Percentiles rank a stretch among this genome's conserved stretches.
These are phyloP conservation scores for Zaprionus inermis DNA, from an alignment of 1,140 invertebrate genomes.

Conservation along the genomic window DNA sequence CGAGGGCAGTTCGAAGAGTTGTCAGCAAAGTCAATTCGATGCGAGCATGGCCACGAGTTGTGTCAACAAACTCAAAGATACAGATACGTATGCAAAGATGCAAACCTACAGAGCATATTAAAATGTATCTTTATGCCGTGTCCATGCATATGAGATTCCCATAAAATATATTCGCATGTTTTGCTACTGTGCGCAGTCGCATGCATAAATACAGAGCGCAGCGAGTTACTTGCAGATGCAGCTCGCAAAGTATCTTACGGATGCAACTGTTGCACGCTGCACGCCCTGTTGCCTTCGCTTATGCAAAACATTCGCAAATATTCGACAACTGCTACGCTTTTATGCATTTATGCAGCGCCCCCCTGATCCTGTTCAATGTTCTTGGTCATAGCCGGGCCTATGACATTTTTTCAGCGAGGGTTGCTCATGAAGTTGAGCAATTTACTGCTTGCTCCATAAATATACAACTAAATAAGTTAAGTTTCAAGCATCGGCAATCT, in stretches of 20 bases:
- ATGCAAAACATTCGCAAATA: conserved; percentile 70
- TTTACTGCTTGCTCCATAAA: no score
- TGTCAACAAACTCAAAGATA: not conserved
- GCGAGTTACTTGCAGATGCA: conserved; percentile 13
- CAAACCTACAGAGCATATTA: not conserved
- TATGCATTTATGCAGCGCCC: conserved; percentile 67
- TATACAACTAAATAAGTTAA: no score
- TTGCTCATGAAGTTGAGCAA: not conserved
- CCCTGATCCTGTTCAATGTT: not conserved
- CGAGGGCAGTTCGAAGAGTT: conserved; percentile 9
- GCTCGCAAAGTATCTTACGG: conserved; percentile 26
- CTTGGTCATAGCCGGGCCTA: not conserved
- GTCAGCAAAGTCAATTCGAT: not conserved
- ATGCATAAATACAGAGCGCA: conserved; percentile 55
- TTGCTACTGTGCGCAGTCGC: conserved; percentile 22
- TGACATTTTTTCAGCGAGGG: conserved; percentile 21
- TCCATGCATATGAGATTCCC: not conserved
- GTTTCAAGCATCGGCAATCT: no score
- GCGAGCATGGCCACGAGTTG: not conserved
- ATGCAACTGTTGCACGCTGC: conserved; percentile 20
- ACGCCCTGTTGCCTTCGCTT: conserved; percentile 28
- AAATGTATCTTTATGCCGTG: not conserved
- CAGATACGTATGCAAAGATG: not conserved
- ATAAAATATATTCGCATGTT: conserved; percentile 5
- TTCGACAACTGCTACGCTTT: conserved; percentile 49